These are phyloP conservation scores for Tetraneura akinire DNA, from an alignment of 1,140 invertebrate species.

Conservation along the genomic window DNA sequence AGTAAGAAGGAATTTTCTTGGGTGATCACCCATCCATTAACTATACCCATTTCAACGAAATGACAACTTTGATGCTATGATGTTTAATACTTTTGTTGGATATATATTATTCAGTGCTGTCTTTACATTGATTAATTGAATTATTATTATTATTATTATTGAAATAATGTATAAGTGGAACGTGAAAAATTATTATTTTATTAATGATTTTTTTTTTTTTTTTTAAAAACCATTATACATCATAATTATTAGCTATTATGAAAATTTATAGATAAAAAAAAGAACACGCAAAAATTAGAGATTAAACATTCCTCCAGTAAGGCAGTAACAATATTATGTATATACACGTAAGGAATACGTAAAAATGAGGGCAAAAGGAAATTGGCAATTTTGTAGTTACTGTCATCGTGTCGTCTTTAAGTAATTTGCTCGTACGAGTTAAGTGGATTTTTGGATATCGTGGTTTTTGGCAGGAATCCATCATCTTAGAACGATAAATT, in stretches of 20 bases:
- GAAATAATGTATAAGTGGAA: background rate
- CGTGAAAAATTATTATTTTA: background rate
- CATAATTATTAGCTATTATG: no score
- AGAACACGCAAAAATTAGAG: no score
- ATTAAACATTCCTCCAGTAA: background rate
- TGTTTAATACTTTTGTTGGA: background rate
- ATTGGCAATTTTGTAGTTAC: conserved; percentile 14
- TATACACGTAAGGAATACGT: background rate
- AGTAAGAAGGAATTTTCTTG: conserved; percentile 33
- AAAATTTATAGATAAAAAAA: no score
- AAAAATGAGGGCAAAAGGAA: conserved; percentile 24
- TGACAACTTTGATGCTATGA: conserved; percentile 30
- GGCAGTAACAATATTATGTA: conserved; percentile 2
- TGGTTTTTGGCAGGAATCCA: conserved; percentile 26
- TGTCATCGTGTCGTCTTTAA: background rate
- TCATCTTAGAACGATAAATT: conserved; percentile 12
- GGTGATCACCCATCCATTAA: conserved; percentile 32
- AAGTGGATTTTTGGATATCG: conserved; percentile 46
- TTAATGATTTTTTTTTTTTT: no score
- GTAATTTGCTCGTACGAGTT: conserved; percentile 25
- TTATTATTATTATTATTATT: background rate
- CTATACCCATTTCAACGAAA: conserved; percentile 21
- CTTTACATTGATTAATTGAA: background rate
- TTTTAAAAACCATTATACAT: no score
- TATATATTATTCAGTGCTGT: background rate